A percentile compares a stretch with the other conserved stretches of the same genome.
Evolutionary conservation across 2,888 invertebrate species (phyloP).

Genomic region (Tetranychus piercei): DNA sequence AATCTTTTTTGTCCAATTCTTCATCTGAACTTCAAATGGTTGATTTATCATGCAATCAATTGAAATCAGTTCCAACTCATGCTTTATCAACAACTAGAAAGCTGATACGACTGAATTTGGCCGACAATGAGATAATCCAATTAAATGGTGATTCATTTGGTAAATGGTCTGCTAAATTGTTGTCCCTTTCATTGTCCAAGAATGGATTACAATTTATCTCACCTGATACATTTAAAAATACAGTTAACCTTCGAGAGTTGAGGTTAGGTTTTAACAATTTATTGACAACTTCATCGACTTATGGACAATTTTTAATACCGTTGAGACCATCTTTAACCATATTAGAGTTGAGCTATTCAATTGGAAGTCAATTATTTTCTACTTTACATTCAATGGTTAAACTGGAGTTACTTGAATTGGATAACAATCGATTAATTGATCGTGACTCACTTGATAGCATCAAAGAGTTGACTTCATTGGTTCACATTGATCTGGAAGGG

Average conservation of each 20-base stretch:
- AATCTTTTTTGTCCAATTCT: slow-evolving; percentile 44
- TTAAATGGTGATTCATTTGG: slow-evolving; percentile 44
- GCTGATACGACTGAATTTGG: slow-evolving; percentile 25
- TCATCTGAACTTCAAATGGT: slow-evolving; percentile 23
- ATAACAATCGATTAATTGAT: slow-evolving; percentile 51
- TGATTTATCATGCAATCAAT: slow-evolving; percentile 26
- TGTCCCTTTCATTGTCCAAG: slow-evolving; percentile 74
- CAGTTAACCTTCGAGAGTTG: slow-evolving; percentile 38
- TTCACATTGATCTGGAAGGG: slow-evolving; percentile 71
- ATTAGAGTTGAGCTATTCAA: slow-evolving; percentile 65
- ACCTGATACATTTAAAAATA: slow-evolving; percentile 55
- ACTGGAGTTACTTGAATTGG: slow-evolving; percentile 27
- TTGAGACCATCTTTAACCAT: slow-evolving; percentile 48
- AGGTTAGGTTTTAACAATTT: slow-evolving; percentile 30
- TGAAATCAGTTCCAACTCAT: slow-evolving; percentile 23
- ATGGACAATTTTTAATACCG: slow-evolving; percentile 18
- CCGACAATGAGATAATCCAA: slow-evolving; percentile 25
- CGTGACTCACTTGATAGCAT: slow-evolving; percentile 51
- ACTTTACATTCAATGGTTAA: slow-evolving; percentile 4
- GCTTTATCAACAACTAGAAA: slow-evolving; percentile 23
- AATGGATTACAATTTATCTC: slow-evolving; percentile 68
- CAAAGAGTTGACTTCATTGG: slow-evolving; percentile 50
- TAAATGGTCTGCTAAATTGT: slow-evolving; percentile 58
- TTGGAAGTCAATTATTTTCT: neutral
- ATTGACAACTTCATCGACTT: slow-evolving; percentile 17